phyloP scores from a whole-genome alignment of 2,113 vertebrate genomes.

The Euleptes europaea region DNA sequence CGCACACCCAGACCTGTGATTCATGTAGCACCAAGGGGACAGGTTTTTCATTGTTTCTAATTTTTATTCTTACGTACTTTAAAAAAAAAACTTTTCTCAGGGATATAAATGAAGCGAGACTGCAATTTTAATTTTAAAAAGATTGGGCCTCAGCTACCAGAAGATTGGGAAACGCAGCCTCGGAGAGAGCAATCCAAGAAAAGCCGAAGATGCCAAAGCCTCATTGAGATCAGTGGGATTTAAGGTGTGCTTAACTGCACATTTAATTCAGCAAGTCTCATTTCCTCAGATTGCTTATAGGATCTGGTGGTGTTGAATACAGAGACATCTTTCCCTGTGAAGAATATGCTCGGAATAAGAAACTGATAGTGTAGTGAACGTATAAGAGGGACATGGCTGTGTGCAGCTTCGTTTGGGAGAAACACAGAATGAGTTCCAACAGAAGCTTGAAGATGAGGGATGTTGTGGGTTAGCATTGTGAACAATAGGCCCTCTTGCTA shows the following conservation, averaged over 20 bases:
- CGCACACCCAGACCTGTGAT: neutral
- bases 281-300: too few relatives aligned
- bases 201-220: neutral
- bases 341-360: neutral
- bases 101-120: neutral
- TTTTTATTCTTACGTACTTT: neutral
- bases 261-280: neutral
- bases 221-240: neutral
- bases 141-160: neutral
- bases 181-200: neutral
- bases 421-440: neutral
- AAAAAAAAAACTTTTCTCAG: neutral
- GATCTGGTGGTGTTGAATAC: neutral
- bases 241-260: neutral
- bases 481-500: constrained; percentile 6
- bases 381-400: neutral
- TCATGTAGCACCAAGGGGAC: neutral
- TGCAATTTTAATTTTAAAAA: neutral
- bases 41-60: neutral
- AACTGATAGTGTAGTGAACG: neutral
- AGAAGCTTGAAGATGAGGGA: neutral
- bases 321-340: neutral
- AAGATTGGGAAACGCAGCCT: neutral
- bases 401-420: constrained; percentile 19
- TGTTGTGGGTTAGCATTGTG: neutral